Conservation (phyloP, 2,888 invertebrate species). For the Ophion ellenae region DNA sequence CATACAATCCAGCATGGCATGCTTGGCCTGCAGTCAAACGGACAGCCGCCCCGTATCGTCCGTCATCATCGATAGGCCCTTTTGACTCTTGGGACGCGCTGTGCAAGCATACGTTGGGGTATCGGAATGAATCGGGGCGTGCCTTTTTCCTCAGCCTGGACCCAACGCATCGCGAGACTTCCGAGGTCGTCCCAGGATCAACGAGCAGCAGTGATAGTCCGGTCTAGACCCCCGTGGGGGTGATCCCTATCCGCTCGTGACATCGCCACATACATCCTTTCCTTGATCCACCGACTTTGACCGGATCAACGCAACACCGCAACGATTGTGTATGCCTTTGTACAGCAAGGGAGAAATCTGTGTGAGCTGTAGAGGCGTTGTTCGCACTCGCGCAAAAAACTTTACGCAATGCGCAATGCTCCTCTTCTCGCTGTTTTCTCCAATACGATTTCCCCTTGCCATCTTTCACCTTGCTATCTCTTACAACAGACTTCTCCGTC, state of each 20-base stretch:
- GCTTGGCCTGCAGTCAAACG: neutral
- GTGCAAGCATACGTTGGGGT: constrained; percentile 17
- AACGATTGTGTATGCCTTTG: neutral
- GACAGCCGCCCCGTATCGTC: neutral
- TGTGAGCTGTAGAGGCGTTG: constrained; percentile 42
- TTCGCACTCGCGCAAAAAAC: constrained; percentile 26
- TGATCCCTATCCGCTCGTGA: constrained; percentile 79
- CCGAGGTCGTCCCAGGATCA: constrained; percentile 29
- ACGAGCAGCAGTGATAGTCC: constrained; percentile 37
- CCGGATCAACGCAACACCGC: constrained; percentile 35
- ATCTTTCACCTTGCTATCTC: constrained; percentile 29
- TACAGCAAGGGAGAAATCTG: constrained; percentile 8
- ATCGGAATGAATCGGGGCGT: constrained; percentile 66
- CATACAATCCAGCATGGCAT: constrained; percentile 33
- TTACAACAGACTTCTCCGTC: constrained; percentile 36
- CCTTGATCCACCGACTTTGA: constrained; percentile 80
- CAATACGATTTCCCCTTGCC: constrained; percentile 7
- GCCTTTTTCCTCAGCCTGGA: constrained; percentile 44
- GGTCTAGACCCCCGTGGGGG: constrained; percentile 46
- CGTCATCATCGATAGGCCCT: neutral
- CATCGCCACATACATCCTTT: constrained; percentile 78
- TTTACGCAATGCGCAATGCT: constrained; percentile 38
- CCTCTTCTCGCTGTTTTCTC: constrained; percentile 24
- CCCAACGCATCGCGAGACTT: constrained; percentile 17
- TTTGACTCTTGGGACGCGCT: neutral